These are phyloP conservation scores for Plagiodera versicolora DNA, from an alignment of 2,888 invertebrate species.

Conservation along the genomic window DNA sequence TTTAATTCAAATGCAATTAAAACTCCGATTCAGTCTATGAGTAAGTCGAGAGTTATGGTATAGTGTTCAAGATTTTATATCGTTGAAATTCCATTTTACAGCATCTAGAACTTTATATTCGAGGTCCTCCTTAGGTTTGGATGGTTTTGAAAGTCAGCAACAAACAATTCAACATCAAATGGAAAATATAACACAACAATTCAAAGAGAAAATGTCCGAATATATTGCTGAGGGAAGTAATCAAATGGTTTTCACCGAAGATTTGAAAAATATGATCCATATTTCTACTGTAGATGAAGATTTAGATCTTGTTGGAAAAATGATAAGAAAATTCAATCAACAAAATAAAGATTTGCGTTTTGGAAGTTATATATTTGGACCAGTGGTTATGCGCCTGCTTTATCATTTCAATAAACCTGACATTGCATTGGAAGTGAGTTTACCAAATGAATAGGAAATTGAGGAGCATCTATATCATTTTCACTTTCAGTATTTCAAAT, in stretches of 20 bases:
- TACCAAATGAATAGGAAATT: not conserved
- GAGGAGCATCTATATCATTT: conserved; percentile 9
- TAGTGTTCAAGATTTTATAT: conserved; percentile 2
- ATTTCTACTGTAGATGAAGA: conserved; percentile 66
- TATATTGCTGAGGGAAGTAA: conserved; percentile 60
- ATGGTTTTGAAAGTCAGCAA: conserved; percentile 60
- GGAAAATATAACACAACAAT: conserved; percentile 64
- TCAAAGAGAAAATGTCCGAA: conserved; percentile 70
- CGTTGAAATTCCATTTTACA: not conserved
- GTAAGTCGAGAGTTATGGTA: conserved; percentile 23
- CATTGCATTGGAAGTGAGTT: conserved; percentile 59
- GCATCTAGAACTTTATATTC: conserved; percentile 58
- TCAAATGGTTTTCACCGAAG: conserved; percentile 80
- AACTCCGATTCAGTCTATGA: not conserved
- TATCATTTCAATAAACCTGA: conserved; percentile 70
- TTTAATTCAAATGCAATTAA: conserved; percentile 13
- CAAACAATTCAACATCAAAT: conserved; percentile 64
- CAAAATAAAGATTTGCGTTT: conserved; percentile 74
- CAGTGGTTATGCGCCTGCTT: conserved; percentile 79
- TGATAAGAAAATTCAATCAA: conserved; percentile 70
- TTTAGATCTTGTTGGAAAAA: conserved; percentile 64
- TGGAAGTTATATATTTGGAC: conserved; percentile 81
- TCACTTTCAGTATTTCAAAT: conserved; percentile 63
- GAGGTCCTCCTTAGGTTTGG: conserved; percentile 63
- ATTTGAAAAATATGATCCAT: conserved; percentile 79